Evolutionary conservation across 2,888 invertebrate genomes (phyloP).

Genomic region (Macroteleia sp.): DNA sequence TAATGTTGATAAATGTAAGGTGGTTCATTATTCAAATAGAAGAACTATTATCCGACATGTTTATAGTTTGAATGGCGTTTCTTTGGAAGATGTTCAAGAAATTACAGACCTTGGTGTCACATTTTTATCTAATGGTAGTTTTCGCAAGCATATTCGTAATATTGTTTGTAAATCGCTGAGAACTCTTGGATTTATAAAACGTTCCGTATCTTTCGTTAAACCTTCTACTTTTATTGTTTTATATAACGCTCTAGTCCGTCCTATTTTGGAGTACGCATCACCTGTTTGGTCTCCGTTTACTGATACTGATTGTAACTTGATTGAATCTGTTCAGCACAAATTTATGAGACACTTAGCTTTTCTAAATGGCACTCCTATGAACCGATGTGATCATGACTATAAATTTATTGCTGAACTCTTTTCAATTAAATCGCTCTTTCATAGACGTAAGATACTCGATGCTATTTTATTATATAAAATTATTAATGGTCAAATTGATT

Average conservation of each 20-base stretch:
- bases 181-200: neutral
- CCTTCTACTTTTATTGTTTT: neutral
- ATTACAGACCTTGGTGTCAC: neutral
- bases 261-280: neutral
- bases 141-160: neutral
- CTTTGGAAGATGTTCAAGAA: neutral
- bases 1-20: too few relatives aligned
- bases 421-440: neutral
- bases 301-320: neutral
- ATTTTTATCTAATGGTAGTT: neutral
- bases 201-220: neutral
- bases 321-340: neutral
- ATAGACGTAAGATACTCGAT: neutral
- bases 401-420: neutral
- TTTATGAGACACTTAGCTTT: neutral
- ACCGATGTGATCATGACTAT: neutral
- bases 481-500: too few relatives aligned
- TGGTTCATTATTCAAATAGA: too few relatives aligned
- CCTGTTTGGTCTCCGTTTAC: neutral
- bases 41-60: too few relatives aligned
- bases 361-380: neutral
- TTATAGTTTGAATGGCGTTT: neutral
- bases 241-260: neutral
- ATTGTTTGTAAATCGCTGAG: neutral
- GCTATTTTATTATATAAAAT: neutral